A percentile compares a stretch with the other conserved stretches of the same genome.
phyloP scores from a whole-genome alignment of 2,888 invertebrate species.

The Drosophila flavopinicola region DNA sequence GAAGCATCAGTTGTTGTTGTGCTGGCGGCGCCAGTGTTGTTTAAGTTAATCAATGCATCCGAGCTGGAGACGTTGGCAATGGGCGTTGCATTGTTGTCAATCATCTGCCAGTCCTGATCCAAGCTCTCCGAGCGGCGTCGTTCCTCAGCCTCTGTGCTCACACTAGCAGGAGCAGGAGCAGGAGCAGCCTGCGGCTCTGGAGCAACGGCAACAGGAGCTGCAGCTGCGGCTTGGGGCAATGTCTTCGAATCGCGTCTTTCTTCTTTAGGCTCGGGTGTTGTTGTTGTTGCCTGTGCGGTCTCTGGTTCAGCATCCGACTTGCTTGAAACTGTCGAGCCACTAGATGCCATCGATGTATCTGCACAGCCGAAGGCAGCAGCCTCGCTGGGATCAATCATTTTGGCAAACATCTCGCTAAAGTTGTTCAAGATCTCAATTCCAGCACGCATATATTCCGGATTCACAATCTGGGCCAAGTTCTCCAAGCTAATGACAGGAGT shows the following conservation, averaged over 20 bases:
- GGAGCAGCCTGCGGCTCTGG: slow-evolving; percentile 7
- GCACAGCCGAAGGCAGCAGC: slow-evolving; percentile 43
- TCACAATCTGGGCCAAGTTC: slow-evolving; percentile 72
- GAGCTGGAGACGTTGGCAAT: slow-evolving; percentile 26
- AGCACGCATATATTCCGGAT: slow-evolving; percentile 81
- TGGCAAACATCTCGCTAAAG: slow-evolving; percentile 83
- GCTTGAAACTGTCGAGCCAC: slow-evolving; percentile 17
- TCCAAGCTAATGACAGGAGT: slow-evolving; percentile 66
- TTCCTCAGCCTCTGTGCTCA: slow-evolving; percentile 15
- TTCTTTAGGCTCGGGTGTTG: slow-evolving; percentile 3
- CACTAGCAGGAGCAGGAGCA: slow-evolving; percentile 9
- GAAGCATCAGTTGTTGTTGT: slow-evolving; percentile 23
- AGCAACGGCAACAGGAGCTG: neutral
- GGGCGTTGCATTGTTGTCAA: slow-evolving; percentile 65
- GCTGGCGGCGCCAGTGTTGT: slow-evolving; percentile 19
- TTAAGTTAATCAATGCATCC: slow-evolving; percentile 61
- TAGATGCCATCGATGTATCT: slow-evolving; percentile 36
- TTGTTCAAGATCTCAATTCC: slow-evolving; percentile 83
- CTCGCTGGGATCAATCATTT: slow-evolving; percentile 82
- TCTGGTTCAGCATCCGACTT: slow-evolving; percentile 24
- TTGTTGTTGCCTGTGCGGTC: slow-evolving; percentile 9
- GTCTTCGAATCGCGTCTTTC: slow-evolving; percentile 4
- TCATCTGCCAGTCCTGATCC: slow-evolving; percentile 81
- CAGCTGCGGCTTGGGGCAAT: neutral
- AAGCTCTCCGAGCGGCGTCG: slow-evolving; percentile 65